Conservation (phyloP, 2,888 invertebrate genomes). For the Formica aserva region DNA sequence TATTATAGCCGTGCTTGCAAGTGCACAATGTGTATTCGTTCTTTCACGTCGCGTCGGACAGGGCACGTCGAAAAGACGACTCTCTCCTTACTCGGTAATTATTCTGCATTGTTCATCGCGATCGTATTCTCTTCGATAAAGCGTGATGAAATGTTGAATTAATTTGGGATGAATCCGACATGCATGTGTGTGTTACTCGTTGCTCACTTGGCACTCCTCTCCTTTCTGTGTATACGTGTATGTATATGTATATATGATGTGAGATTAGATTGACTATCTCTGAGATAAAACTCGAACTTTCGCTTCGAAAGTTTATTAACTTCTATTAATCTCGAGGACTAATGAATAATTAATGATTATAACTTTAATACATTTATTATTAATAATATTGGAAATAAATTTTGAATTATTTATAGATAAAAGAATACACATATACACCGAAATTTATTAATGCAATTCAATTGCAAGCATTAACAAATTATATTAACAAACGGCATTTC, state of each 20-base stretch:
- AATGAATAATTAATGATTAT: neutral
- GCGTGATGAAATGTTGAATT: neutral
- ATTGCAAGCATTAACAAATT: neutral
- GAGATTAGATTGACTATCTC: neutral
- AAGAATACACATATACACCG: neutral
- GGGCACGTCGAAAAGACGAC: neutral
- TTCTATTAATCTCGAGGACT: neutral
- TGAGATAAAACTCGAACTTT: neutral
- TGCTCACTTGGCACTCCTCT: neutral
- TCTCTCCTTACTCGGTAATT: constrained; percentile 22
- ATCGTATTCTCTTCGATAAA: neutral
- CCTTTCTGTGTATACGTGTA: neutral
- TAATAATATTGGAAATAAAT: neutral
- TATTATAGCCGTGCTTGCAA: constrained; percentile 35
- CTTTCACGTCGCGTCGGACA: constrained; percentile 7
- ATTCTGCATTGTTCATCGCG: neutral
- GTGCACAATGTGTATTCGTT: constrained; percentile 37
- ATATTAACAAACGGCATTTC: neutral
- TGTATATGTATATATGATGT: neutral
- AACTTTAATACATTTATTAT: neutral
- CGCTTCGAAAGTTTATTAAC: neutral
- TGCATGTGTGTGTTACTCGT: neutral
- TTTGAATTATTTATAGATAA: neutral
- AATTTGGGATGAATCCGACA: neutral
- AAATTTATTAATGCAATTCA: constrained; percentile 1